phyloP scores from a whole-genome alignment of 2,113 vertebrate species.

The Aphelocoma coerulescens region DNA sequence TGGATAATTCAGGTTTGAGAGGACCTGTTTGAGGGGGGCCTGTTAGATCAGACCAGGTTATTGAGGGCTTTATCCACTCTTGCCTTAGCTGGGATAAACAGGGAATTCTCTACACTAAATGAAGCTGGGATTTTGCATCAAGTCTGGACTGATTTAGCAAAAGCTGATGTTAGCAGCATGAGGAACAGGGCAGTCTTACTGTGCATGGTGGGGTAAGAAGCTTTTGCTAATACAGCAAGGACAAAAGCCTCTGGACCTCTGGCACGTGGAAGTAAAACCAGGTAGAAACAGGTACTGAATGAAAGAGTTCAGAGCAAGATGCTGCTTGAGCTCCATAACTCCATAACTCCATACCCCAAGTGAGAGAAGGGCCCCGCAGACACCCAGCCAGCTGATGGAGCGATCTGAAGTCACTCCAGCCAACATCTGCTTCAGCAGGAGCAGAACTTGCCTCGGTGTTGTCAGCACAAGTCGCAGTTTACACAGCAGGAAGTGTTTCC shows the following conservation, averaged over 20 bases:
- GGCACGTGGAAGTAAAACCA: not conserved
- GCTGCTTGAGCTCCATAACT: not conserved
- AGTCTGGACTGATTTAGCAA: not conserved
- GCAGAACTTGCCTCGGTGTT: not conserved
- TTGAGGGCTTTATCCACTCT: not conserved
- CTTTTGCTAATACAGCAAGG: not conserved
- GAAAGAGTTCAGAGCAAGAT: not conserved
- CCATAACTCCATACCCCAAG: not conserved
- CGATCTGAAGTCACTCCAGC: not conserved
- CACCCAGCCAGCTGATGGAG: not conserved
- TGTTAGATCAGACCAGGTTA: not conserved
- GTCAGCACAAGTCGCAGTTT: slow-evolving; percentile 20
- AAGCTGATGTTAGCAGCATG: not conserved
- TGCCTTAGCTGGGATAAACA: not conserved
- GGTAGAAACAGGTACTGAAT: not conserved
- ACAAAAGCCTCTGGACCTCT: not conserved
- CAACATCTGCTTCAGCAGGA: not conserved
- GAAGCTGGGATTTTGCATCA: not conserved
- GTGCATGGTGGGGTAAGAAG: not conserved
- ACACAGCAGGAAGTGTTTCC: not conserved
- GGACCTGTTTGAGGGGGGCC: not conserved
- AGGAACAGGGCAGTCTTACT: not conserved
- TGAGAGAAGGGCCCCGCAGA: not conserved
- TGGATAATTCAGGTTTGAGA: not conserved
- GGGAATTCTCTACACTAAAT: not conserved